Evolutionary conservation across 2,888 invertebrate species (phyloP).

Genomic region (Netelia inedita): DNA sequence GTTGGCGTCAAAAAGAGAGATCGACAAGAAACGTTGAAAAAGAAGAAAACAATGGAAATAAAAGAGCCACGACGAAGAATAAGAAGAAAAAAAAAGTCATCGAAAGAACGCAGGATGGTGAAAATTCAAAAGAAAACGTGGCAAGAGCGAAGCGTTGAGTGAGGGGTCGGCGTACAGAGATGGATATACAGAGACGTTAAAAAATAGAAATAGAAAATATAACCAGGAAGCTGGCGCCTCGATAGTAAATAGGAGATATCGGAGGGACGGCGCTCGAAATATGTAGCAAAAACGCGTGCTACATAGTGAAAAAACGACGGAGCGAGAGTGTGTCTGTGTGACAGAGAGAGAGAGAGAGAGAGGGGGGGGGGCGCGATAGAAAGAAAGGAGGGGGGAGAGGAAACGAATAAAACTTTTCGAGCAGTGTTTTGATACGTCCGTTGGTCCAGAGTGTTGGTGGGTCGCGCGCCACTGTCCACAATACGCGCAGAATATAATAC

Average conservation of each 20-base stretch:
- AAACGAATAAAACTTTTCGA: constrained; percentile 64
- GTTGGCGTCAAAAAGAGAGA: not conserved
- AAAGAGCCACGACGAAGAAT: not conserved
- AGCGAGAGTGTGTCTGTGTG: constrained; percentile 3
- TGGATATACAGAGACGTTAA: not conserved
- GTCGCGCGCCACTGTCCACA: not conserved
- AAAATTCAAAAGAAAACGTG: constrained; percentile 6
- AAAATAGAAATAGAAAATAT: constrained; percentile 39
- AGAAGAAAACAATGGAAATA: not conserved
- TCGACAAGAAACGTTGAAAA: not conserved
- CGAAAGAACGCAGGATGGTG: not conserved
- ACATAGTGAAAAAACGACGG: constrained; percentile 32
- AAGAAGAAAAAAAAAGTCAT: not conserved
- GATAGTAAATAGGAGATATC: constrained; percentile 62
- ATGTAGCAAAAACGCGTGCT: not conserved
- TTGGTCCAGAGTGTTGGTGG: constrained; percentile 28
- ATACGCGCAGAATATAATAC: constrained; percentile 24
- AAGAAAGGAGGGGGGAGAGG: too few relatives aligned
- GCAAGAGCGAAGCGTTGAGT: not conserved
- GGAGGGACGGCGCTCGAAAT: not conserved
- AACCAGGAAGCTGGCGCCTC: constrained; percentile 62
- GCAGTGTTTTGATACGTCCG: constrained; percentile 65
- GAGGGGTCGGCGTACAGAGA: not conserved
- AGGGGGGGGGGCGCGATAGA: too few relatives aligned
- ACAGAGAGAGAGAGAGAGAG: too few relatives aligned